Base-by-base conservation (phyloP, 2,113 vertebrate genomes). In the Sturnus vulgaris region DNA sequence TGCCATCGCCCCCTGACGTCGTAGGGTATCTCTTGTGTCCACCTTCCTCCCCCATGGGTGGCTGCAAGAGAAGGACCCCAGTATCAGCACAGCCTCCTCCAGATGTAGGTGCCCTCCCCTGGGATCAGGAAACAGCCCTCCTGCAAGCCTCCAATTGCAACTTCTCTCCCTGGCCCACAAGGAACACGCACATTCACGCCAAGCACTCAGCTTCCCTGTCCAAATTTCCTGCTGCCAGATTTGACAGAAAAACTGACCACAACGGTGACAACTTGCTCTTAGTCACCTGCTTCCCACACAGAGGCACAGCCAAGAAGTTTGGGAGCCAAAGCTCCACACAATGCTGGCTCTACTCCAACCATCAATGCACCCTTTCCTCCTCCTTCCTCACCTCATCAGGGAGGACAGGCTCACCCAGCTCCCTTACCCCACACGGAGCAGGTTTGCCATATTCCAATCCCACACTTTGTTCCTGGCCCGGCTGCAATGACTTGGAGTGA, bases 41-140 rank as follows among this genome's bases (percentile, higher is more conserved):
- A 85, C 99, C 98, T 80, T 99, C 99, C 97, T 99, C 98, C 46
- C 98, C 99, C 97, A 99, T 99, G 27, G 99, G 99, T 23, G 99
- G 99, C 99, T 99, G 97, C 7, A 98, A 98, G 3, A 77, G 28
- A 96, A 85, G 44, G 39, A 79, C 6, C 47, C 16, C 64, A n/a
- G 42, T 8, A 88, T 86, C 71, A 97, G 72, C 65, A 59, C 20
- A 84, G n/a, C 15, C 17, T 49, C 69, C 52, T 69, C 39, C 68
- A 65, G 77, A 82, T 5, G 12, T 49, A 85, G 24, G 10, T 15
- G 20, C 18, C 42, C 9, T 40, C 20, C 53, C 70, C 6, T 3
- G 3, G 16, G 21, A 76, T 20, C 53, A 80, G 40, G 3, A 13
- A 55, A 33, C 15, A 60, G 49, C 40, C 18, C 40, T 64, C 33